Base-by-base conservation (phyloP, 2,113 vertebrate genomes). In the Lampris incognitus region DNA sequence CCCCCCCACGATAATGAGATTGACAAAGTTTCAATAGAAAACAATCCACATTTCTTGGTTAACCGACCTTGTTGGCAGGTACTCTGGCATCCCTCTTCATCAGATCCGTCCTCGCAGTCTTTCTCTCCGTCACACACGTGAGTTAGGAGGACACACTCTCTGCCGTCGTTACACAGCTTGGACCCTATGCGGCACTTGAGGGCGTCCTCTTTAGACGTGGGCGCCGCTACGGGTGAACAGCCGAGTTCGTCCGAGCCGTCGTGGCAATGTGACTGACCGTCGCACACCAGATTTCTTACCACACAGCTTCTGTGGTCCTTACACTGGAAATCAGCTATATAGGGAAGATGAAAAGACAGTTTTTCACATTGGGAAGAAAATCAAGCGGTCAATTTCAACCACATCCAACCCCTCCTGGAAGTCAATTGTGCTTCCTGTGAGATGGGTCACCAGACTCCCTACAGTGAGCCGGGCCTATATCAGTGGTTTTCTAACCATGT, bases 81-180 rank as follows among this genome's bases (percentile, higher is more conserved):
- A 44, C 77, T 49, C 13, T 36, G 36, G 13, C 91, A 92, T 63
- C 66, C 68, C 8, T 74, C 65, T 81, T 92, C 90, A 66, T 98
- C 96, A 0, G 96, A 97, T 59, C 95, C 95, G 59, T 97, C 96
- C 0, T 6, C 50, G 54, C 97, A 97, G 91, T 97, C 96, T 2
- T 13, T 76, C 48, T 95, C 91, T 7, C 95, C 95, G 36, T 97
- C 94, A 57, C 97, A 97, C 11, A 96, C 0, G 0, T 93, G 93
- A 41, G 91, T 94, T 9, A 64, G 78, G 2, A 93, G 79, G 9
- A 97, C 82, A 0, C 96, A 97, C 1, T 87, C 90, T 0, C 48
- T 85, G 44, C 92, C 88, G 0, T 96, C 92, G 3, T 0, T 50
- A 74, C 95, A 98, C 4, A 41, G 72, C 13, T 11, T 68, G 5